Evolutionary conservation across 2,797 vertebrate species (phyloP).

Genomic region (Molossus alvarezi): DNA sequence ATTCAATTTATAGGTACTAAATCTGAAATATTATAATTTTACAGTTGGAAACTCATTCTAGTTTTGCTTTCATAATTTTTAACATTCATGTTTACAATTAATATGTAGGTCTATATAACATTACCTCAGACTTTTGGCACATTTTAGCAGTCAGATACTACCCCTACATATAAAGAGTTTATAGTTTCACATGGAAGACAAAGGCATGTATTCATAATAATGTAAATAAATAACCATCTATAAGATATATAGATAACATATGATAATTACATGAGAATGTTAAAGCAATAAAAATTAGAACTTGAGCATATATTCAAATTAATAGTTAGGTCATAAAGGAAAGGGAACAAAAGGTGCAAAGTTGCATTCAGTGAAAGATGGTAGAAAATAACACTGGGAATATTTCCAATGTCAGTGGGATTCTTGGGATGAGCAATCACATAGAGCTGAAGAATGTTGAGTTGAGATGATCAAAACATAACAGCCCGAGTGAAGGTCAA

Average conservation of each 20-base stretch:
- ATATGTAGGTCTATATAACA: not conserved
- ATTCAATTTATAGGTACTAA: constrained; percentile 57
- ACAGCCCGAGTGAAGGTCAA: not conserved
- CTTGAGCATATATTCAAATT: not conserved
- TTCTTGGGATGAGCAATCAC: not conserved
- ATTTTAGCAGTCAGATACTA: not conserved
- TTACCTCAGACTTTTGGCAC: not conserved
- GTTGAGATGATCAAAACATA: not conserved
- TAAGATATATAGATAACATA: not conserved
- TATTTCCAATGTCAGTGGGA: not conserved
- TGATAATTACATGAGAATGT: not conserved
- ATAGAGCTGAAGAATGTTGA: not conserved
- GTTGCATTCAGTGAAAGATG: not conserved
- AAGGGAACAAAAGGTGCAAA: not conserved
- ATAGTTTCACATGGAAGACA: not conserved
- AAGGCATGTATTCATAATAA: not conserved
- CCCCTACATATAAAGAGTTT: not conserved
- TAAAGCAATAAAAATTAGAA: not conserved
- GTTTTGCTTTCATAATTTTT: constrained; percentile 37
- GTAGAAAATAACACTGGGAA: not conserved
- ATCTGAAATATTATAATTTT: constrained; percentile 53
- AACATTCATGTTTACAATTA: constrained; percentile 25
- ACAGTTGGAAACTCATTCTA: constrained; percentile 26
- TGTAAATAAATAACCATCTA: not conserved
- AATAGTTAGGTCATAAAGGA: not conserved